These are phyloP conservation scores for Ryuthela nishihirai DNA, from an alignment of 2,888 invertebrate genomes.

Conservation along the genomic window DNA sequence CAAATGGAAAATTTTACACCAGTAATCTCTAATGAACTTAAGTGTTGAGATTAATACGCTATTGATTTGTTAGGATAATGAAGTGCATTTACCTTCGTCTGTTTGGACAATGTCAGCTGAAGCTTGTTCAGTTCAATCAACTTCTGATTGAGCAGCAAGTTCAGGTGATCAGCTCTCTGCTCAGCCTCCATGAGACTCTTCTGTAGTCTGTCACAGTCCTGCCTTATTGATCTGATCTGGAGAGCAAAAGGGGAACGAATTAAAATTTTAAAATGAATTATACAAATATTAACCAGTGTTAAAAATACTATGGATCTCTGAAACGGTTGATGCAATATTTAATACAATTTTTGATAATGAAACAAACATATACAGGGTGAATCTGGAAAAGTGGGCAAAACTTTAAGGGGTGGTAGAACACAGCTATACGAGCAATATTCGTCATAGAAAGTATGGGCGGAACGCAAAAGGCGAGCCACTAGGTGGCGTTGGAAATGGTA, in stretches of 20 bases:
- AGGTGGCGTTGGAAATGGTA: too few species aligned
- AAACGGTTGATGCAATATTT: too few species aligned
- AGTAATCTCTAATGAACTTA: neutral
- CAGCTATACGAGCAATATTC: too few species aligned
- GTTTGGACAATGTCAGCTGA: slow-evolving; percentile 26
- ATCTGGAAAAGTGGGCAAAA: too few species aligned
- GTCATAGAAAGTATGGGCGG: too few species aligned
- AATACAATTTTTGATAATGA: too few species aligned
- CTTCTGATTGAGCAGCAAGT: slow-evolving; percentile 26
- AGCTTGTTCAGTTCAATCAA: slow-evolving; percentile 31
- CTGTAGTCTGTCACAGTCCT: slow-evolving; percentile 21
- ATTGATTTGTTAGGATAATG: neutral
- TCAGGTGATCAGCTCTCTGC: slow-evolving; percentile 29
- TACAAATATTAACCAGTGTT: too few species aligned
- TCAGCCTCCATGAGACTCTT: slow-evolving; percentile 8
- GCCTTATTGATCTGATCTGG: slow-evolving; percentile 8
- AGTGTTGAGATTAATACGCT: neutral
- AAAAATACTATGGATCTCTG: too few species aligned
- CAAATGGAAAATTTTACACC: too few species aligned
- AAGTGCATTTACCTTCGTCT: slow-evolving; percentile 21
- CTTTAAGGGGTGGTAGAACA: too few species aligned
- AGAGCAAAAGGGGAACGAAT: neutral
- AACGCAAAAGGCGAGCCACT: too few species aligned
- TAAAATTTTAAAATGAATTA: neutral
- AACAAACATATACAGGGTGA: too few species aligned